Percentiles rank a stretch among this genome's conserved stretches.
Evolutionary conservation across 2,888 invertebrate species (phyloP).

Genomic region (Nephrotoma flavescens): DNA sequence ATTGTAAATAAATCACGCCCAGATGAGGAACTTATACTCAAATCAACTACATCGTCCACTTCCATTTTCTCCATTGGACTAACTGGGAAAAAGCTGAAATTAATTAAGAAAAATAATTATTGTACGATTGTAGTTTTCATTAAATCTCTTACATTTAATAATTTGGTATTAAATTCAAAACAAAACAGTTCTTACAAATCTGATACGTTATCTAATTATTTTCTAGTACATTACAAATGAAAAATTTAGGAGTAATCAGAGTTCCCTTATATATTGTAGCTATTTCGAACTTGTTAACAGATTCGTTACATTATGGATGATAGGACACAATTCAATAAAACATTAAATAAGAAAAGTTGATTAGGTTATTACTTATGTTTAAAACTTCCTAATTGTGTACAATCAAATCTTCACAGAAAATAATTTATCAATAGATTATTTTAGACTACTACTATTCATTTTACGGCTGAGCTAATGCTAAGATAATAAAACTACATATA

Average conservation of each 20-base stretch:
- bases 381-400: neutral
- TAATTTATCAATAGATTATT: neutral
- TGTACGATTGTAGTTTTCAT: too few species aligned
- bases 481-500: neutral
- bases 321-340: too few species aligned
- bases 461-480: neutral
- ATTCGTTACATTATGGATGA: too few species aligned
- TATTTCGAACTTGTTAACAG: too few species aligned
- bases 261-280: too few species aligned
- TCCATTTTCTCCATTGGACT: slow-evolving; percentile 56
- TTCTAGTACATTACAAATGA: too few species aligned
- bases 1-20: slow-evolving; percentile 31
- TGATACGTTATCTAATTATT: too few species aligned
- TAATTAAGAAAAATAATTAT: neutral
- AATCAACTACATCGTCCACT: slow-evolving; percentile 79
- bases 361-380: neutral
- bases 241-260: too few species aligned
- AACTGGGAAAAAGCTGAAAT: neutral
- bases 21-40: slow-evolving; percentile 41
- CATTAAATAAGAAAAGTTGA: neutral
- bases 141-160: too few species aligned
- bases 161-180: too few species aligned
- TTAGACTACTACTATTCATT: neutral
- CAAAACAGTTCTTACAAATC: too few species aligned
- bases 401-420: neutral